Base-by-base conservation (phyloP, 1,140 invertebrate genomes). In the Ips nitidus region DNA sequence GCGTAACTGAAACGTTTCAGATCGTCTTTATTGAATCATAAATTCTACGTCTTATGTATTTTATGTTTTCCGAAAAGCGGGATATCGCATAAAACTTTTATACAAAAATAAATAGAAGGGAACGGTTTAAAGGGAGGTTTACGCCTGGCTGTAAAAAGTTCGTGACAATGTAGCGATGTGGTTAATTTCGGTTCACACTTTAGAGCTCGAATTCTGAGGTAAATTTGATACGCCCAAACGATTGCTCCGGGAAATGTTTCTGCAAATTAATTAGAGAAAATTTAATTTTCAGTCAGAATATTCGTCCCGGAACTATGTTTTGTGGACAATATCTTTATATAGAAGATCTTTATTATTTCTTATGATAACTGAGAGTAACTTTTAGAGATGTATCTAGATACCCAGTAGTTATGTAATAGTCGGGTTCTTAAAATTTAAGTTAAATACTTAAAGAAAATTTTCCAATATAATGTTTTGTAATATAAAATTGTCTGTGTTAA, bases 11-110 rank as follows among this genome's bases (percentile, higher is more conserved):
- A 57, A 70, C 52, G 56, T 58, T 58, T 47, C 43, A 63, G 68
- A 63, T 63, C 52, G 68, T 64, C 57, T 70, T 70, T 70, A 64
- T 64, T 70, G 61, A 70, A 70, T 65, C 68, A 70, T 70, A 70
- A 70, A 70, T 70, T 63, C 61, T 42, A 5, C 52, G 68, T 63
- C 60, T 64, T 64, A 63, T 64, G 52, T 61, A 70, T 63, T 70
- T 70, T 70, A 70, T 61, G 68, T 52, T 47, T 70, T 63, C 52
- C 45, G 65, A 62, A 70, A 64, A 70, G 68, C 60, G 53, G 52
- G 68, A 64, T 64, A 70, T 70, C 43, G 57, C 60, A 64, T 70
- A 59, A 70, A 70, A 70, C 42, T 70, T 70, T 70, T 64, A 70
- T 53, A 64, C 61, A 70, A 70, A 70, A 70, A 70, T 70, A 70